These are phyloP conservation scores for Zootermopsis nevadensis DNA, from an alignment of 2,888 invertebrate genomes.

Conservation along the genomic window DNA sequence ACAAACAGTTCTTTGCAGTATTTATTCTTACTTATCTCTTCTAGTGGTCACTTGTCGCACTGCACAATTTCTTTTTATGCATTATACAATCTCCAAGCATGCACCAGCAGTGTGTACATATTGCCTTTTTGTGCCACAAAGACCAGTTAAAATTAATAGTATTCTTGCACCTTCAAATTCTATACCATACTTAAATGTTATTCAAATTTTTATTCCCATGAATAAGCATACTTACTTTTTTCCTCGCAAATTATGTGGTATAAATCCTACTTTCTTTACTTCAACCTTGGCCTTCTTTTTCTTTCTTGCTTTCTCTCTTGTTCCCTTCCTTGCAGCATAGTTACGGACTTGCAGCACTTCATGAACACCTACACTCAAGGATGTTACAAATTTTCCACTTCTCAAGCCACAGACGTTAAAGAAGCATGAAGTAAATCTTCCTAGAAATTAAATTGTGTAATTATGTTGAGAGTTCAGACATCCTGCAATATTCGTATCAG, in stretches of 20 bases:
- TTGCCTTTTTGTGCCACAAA: too few relatives aligned
- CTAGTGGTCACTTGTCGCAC: too few relatives aligned
- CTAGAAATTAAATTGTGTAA: background rate
- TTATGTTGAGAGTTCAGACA: background rate
- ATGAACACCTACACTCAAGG: background rate
- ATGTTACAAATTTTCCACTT: background rate
- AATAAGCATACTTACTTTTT: conserved; percentile 29
- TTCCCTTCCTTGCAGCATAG: conserved; percentile 86
- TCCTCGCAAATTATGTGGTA: conserved; percentile 74
- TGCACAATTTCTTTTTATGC: too few relatives aligned
- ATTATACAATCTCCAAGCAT: too few relatives aligned
- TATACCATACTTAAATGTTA: too few relatives aligned
- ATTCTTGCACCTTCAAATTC: too few relatives aligned
- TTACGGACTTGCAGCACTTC: conserved; percentile 55
- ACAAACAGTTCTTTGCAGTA: too few relatives aligned
- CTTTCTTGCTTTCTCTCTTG: conserved; percentile 79
- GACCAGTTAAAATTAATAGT: too few relatives aligned
- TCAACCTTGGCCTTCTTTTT: conserved; percentile 82
- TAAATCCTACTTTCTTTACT: conserved; percentile 79
- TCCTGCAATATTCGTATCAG: too few relatives aligned
- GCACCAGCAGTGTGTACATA: too few relatives aligned
- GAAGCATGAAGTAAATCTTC: background rate
- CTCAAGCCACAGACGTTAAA: background rate
- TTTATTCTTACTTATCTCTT: too few relatives aligned
- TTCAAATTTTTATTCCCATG: background rate